Conservation (phyloP, 2,888 invertebrate genomes). For the Tinea trinotella region DNA sequence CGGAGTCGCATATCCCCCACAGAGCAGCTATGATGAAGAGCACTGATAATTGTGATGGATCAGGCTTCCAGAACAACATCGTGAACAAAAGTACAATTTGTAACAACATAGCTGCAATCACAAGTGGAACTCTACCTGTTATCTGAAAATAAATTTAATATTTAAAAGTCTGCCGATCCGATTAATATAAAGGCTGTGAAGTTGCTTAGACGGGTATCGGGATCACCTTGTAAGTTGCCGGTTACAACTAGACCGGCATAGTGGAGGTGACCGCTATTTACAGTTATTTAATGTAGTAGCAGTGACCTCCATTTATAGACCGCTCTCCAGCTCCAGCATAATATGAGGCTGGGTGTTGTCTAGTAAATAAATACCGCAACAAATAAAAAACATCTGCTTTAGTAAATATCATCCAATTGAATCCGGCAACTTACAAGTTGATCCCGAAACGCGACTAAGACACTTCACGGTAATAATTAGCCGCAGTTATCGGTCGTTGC, state of each 20-base stretch:
- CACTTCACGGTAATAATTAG: no score
- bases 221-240: no score
- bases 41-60: conserved; percentile 61
- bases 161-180: not conserved
- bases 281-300: no score
- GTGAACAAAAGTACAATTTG: conserved; percentile 58
- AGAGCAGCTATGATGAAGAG: conserved; percentile 79
- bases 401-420: not conserved
- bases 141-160: conserved; percentile 31
- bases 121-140: conserved; percentile 70
- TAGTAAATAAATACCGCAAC: not conserved
- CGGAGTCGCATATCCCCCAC: conserved; percentile 77
- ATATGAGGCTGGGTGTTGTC: no score
- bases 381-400: no score
- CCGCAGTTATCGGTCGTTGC: no score
- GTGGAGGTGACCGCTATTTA: no score
- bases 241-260: no score
- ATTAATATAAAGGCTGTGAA: not conserved
- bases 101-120: conserved; percentile 57
- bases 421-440: not conserved
- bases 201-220: no score
- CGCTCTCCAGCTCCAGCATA: no score
- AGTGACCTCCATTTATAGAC: no score
- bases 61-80: conserved; percentile 61
- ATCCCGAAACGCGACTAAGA: no score